Conservation (phyloP, 1,140 invertebrate species). For the Eupristina koningsbergeri region DNA sequence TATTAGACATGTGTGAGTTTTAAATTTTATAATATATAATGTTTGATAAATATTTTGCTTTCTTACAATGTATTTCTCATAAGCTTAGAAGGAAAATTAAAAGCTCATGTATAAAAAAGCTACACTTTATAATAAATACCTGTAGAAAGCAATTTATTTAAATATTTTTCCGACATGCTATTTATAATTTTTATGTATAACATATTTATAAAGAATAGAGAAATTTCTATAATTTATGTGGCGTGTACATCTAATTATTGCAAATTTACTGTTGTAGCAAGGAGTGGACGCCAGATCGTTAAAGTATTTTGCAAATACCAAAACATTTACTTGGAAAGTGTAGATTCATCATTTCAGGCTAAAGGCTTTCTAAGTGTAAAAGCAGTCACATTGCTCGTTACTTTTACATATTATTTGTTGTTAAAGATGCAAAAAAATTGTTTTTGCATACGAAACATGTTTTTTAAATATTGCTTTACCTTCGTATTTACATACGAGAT, state of each 20-base stretch:
- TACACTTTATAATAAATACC: not conserved
- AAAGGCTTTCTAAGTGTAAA: not conserved
- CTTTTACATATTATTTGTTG: not conserved
- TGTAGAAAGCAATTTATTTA: not conserved
- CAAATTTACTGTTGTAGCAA: not conserved
- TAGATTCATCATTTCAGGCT: not conserved
- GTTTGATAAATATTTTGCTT: not conserved
- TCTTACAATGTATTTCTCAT: not conserved
- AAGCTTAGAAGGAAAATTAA: not conserved
- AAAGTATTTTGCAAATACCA: not conserved
- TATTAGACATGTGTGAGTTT: not conserved
- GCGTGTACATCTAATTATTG: constrained; percentile 4
- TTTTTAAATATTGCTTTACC: not conserved
- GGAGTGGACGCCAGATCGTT: not conserved
- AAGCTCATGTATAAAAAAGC: not conserved
- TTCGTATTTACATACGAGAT: too few relatives aligned
- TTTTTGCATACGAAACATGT: not conserved
- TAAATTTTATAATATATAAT: not conserved
- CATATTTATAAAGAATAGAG: too few relatives aligned
- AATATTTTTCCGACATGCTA: not conserved
- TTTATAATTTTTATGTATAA: too few relatives aligned
- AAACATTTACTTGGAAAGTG: not conserved
- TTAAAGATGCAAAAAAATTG: not conserved
- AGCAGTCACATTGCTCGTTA: not conserved
- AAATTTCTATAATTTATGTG: not conserved